Base-by-base conservation (phyloP, 2,888 invertebrate genomes). In the Nowickia ferox region DNA sequence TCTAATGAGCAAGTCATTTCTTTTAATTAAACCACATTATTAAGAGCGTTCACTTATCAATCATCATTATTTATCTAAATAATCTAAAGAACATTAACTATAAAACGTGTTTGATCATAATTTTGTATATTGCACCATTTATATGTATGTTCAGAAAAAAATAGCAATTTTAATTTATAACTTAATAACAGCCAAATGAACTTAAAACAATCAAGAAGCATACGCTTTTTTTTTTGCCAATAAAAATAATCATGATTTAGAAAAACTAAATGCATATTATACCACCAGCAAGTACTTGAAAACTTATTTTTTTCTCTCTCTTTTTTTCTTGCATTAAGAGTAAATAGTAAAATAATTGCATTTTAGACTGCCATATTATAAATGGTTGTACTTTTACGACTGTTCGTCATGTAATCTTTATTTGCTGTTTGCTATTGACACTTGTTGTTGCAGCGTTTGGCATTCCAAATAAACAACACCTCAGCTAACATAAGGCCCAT, bases 321-420 rank as follows among this genome's bases (percentile, higher is more conserved):
- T 46, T 30, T 30, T 22, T 1, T 22, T 5, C 6, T 30, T 30
- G 6, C 30, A 44, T 55, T 55, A n/a, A 15, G 15, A 38, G n/a
- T 59, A 69, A 76, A 55, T 69, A 65, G 63, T 75, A 51, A 66
- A 65, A 65, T 85, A 78, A 82, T 85, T 85, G 53, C 78, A 75
- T 82, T 69, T 82, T 9, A 46, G 69, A 65, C 30, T 69, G 82
- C 59, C 77, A 77, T 71, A 30, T 30, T 30, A 82, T 61, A 71
- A 46, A 82, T 75, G 57, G 22, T 51, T n/a, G 44, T 63, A 65
- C 53, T 53, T 84, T 74, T 85, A 82, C 79, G 75, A 78, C 78
- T 78, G 68, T 82, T 85, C 78, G 85, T 82, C 85, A 82, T 85
- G 82, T 85, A 82, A 85, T 78, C 74, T 69, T 69, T 77, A 77